A percentile compares a stretch with the other conserved stretches of the same genome.
Evolutionary conservation across 2,888 invertebrate species (phyloP).

Genomic region (Neoitamus cyanurus): DNA sequence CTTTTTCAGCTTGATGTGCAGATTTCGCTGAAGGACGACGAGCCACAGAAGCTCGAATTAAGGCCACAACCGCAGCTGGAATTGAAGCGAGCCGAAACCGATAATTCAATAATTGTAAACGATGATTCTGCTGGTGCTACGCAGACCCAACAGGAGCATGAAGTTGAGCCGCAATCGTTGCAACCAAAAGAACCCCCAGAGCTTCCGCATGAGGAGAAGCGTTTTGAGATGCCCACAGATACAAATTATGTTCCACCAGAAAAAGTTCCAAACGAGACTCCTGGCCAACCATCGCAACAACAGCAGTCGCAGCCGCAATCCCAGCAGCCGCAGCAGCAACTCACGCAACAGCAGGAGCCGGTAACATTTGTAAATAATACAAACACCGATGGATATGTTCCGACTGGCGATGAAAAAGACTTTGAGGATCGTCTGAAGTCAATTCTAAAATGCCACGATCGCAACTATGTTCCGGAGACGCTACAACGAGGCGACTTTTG

Average conservation of each 20-base stretch:
- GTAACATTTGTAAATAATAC: slow-evolving; percentile 59
- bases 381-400: slow-evolving; percentile 61
- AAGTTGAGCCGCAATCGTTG: slow-evolving; percentile 46
- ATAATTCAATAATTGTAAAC: not conserved
- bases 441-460: slow-evolving; percentile 73
- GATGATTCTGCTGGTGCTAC: slow-evolving; percentile 1
- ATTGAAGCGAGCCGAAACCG: slow-evolving; percentile 1
- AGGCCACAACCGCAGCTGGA: not conserved
- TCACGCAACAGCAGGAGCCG: slow-evolving; percentile 14
- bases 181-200: slow-evolving; percentile 45
- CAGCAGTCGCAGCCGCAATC: not conserved
- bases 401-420: slow-evolving; percentile 64
- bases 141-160: slow-evolving; percentile 52
- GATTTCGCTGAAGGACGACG: not conserved
- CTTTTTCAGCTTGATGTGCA: not conserved
- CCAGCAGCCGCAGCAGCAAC: not conserved
- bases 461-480: slow-evolving; percentile 71
- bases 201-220: slow-evolving; percentile 53
- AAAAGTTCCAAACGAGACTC: slow-evolving; percentile 16
- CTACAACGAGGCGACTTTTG: slow-evolving; percentile 84
- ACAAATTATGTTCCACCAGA: slow-evolving; percentile 44
- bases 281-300: not conserved
- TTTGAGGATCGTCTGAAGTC: slow-evolving; percentile 64
- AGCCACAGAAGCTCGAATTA: not conserved
- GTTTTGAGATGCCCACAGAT: slow-evolving; percentile 56